Evolutionary conservation across 2,797 vertebrate species (phyloP), one percentile per base, ranked within the genome.

Genomic region (Sebastes miniatus): DNA sequence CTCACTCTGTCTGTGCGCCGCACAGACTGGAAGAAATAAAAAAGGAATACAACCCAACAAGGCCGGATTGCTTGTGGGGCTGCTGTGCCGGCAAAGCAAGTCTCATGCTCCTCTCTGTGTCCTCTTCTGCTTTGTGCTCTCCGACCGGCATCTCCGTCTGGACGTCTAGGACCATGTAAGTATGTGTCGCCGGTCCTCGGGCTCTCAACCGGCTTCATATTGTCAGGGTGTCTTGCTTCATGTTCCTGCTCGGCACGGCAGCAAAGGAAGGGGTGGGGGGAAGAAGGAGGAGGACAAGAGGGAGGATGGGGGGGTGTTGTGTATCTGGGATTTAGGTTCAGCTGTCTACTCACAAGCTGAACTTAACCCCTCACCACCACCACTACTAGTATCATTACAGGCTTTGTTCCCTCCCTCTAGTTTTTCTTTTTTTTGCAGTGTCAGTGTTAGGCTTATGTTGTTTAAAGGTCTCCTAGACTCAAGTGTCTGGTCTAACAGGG

Each of bases 251-350:
- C 80, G 65, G 88, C 89, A 84, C 84, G 69, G 86, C 81, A 86
- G 83, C 84, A 69, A 79, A 91, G 85, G 87, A 85, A 83, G 81
- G 83, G 81, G 81, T 47, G 87, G 80, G 71, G 71, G 91, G 89
- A 63, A 71, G 73, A 66, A 61, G 76, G 77, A 81, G 83, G 80
- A 62, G 87, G 78, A 76, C 29, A 71, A 80, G 84, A 73, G 69
- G 78, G 74, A 85, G 81, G 81, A 81, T 77, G 71, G 66, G 82
- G 78, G 77, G 20, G 72, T 70, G 87, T 81, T 89, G 92, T 93
- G 89, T 91, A 89, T 93, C 77, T 90, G 87, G 91, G 94, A 92
- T 95, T 94, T 93, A 92, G 94, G 92, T 95, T 95, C 94, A 95
- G 95, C 94, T 95, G 95, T 96, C 95, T 95, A 88, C 90, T 95